Conservation (phyloP, 2,797 vertebrate species). For the Cercopithecus hamlyni region DNA sequence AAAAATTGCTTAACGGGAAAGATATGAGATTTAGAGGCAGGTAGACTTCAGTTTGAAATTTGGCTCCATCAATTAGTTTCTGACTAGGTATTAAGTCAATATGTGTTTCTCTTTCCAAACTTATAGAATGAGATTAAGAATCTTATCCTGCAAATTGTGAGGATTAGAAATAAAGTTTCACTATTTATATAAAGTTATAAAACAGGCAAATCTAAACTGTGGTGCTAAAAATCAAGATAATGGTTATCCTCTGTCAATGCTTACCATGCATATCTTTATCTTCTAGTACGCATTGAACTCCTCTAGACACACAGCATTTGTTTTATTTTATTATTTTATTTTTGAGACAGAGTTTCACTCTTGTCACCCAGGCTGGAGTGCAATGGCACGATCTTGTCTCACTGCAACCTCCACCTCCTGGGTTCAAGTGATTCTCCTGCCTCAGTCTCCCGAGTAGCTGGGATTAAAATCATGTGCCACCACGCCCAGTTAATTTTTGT, state of each 20-base stretch:
- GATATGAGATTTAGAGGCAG: neutral
- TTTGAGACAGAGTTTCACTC: no score
- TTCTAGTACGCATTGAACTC: neutral
- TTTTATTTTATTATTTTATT: no score
- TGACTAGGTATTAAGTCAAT: neutral
- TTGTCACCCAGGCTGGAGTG: no score
- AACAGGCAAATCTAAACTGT: neutral
- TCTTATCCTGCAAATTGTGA: neutral
- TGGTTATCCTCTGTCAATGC: neutral
- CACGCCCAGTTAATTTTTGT: no score
- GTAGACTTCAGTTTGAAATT: neutral
- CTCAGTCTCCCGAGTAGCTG: no score
- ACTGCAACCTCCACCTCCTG: no score
- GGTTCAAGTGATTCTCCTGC: no score
- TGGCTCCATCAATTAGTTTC: neutral
- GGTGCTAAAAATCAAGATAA: neutral
- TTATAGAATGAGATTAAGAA: neutral
- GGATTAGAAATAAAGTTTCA: neutral
- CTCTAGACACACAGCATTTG: neutral
- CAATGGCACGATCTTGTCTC: no score
- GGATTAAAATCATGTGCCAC: no score
- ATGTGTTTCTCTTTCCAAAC: neutral
- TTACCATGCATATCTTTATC: neutral
- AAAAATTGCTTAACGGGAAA: neutral
- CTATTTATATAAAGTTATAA: neutral